A percentile compares a stretch with the other conserved stretches of the same genome.
Conservation (phyloP, 2,888 invertebrate species). For the Limulus polyphemus region DNA sequence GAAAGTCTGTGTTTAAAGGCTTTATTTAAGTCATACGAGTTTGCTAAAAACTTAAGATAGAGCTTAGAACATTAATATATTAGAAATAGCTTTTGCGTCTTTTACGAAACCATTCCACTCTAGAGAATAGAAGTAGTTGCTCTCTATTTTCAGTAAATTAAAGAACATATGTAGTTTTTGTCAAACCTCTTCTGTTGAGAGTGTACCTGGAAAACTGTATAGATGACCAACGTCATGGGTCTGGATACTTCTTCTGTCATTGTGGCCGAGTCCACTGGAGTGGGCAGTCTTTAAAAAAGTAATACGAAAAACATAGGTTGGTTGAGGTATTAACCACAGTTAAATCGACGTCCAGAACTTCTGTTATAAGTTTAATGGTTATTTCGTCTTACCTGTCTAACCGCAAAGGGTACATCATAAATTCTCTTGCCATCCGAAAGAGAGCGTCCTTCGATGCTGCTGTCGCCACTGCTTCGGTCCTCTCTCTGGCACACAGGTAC, state of each 20-base stretch:
- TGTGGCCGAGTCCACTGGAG: constrained; percentile 15
- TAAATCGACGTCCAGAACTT: background rate
- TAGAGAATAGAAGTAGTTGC: too few species aligned
- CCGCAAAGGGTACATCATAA: constrained; percentile 21
- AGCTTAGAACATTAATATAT: too few species aligned
- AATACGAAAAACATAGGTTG: background rate
- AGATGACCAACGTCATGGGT: constrained; percentile 19
- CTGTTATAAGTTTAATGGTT: background rate
- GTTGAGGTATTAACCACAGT: background rate
- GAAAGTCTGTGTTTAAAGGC: too few species aligned
- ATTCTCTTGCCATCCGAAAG: constrained; percentile 15
- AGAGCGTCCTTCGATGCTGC: constrained; percentile 19
- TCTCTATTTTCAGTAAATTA: too few species aligned
- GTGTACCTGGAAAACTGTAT: constrained; percentile 19
- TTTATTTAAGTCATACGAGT: too few species aligned
- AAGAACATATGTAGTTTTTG: too few species aligned
- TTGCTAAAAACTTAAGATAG: too few species aligned
- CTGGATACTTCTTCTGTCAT: constrained; percentile 14
- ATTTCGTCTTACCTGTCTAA: constrained; percentile 13
- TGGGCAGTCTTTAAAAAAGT: constrained; percentile 5
- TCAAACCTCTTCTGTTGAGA: too few species aligned
- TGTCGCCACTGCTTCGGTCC: constrained; percentile 16
- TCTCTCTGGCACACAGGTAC: constrained; percentile 15
- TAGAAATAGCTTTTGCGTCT: too few species aligned
- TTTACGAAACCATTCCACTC: too few species aligned